These are phyloP conservation scores for Acanthosepion esculentum DNA, from an alignment of 2,888 invertebrate species.

Conservation along the genomic window DNA sequence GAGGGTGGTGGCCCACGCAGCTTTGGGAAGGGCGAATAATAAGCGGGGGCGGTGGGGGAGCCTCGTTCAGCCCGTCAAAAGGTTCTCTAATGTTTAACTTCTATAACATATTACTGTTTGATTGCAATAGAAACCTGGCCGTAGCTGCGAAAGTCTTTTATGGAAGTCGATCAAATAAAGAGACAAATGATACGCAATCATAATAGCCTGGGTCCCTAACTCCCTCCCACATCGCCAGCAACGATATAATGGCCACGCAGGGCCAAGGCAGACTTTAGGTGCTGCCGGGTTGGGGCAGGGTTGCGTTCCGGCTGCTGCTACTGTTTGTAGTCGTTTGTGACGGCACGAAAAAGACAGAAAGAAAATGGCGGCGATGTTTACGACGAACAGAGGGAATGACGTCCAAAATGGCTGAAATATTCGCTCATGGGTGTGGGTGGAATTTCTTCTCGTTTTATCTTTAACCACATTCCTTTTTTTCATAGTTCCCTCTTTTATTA, in stretches of 20 bases:
- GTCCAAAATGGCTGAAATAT: neutral
- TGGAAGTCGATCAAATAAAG: conserved; percentile 4
- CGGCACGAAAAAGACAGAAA: neutral
- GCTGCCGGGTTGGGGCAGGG: neutral
- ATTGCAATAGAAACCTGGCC: conserved; percentile 20
- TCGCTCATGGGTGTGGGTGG: neutral
- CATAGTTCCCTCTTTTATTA: neutral
- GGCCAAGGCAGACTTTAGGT: neutral
- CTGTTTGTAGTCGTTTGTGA: neutral
- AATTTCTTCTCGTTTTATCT: neutral
- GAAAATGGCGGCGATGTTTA: neutral
- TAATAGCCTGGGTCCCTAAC: neutral
- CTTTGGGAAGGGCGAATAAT: neutral
- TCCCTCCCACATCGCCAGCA: neutral
- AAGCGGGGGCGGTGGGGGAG: neutral
- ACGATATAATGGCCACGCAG: neutral
- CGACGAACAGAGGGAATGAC: neutral
- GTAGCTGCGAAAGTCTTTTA: neutral
- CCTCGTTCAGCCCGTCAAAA: neutral
- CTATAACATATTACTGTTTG: conserved; percentile 21
- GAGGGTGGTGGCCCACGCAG: too few species aligned
- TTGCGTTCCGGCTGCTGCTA: neutral
- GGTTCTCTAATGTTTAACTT: conserved; percentile 20
- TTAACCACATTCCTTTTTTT: neutral
- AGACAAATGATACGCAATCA: neutral